Evolutionary conservation across 1,140 invertebrate genomes (phyloP).

Genomic region (Lordiphosa mommai): DNA sequence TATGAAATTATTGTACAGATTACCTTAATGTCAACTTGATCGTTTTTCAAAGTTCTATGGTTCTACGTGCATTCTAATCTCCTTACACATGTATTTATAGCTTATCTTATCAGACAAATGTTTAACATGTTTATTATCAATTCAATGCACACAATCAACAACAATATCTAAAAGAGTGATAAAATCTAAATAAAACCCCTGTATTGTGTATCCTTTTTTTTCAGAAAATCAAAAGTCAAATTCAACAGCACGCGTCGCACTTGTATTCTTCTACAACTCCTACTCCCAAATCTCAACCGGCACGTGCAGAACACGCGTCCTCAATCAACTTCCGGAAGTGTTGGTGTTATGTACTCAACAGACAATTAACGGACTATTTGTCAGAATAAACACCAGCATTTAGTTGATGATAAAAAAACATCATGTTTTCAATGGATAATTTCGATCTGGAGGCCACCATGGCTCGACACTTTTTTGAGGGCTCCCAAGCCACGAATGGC

Average conservation of each 20-base stretch:
- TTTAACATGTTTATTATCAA: constrained; percentile 59
- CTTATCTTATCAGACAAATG: constrained; percentile 54
- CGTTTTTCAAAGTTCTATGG: too few species aligned
- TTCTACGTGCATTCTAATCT: too few species aligned
- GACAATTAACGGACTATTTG: constrained; percentile 30
- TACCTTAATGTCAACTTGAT: too few species aligned
- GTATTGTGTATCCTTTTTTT: constrained; percentile 23
- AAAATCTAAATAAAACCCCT: constrained; percentile 5
- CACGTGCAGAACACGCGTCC: constrained; percentile 61
- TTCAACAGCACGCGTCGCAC: constrained; percentile 38
- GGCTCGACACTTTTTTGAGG: constrained; percentile 80
- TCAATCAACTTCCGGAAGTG: constrained; percentile 36
- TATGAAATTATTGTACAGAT: too few species aligned
- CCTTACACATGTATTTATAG: not conserved
- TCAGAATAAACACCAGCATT: constrained; percentile 2
- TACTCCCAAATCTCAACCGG: constrained; percentile 7
- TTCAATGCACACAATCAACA: constrained; percentile 22
- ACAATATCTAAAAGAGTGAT: constrained; percentile 5
- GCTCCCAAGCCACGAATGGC: constrained; percentile 77
- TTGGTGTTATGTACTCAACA: constrained; percentile 39
- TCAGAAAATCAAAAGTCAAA: constrained; percentile 43
- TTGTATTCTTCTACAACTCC: constrained; percentile 21
- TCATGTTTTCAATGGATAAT: constrained; percentile 79
- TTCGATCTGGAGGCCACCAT: constrained; percentile 80
- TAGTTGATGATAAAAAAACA: too few species aligned